Evolutionary conservation across 1,140 invertebrate species (phyloP).

Genomic region (Semibalanus balanoides): DNA sequence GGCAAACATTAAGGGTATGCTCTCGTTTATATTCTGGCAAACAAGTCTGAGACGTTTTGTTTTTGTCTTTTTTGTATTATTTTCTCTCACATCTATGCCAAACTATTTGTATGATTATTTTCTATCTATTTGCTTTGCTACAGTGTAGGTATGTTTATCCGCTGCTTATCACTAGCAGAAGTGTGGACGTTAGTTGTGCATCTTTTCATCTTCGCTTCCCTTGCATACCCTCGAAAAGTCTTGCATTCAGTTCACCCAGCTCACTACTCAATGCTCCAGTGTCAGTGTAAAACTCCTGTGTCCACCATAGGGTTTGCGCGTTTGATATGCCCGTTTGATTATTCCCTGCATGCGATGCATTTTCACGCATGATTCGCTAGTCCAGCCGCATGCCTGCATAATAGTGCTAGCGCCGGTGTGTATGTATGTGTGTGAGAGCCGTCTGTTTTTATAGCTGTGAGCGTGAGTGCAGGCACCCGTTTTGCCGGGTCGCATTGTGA

Average conservation of each 20-base stretch:
- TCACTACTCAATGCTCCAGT: not conserved
- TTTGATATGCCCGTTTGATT: not conserved
- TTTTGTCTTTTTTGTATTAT: too few relatives aligned
- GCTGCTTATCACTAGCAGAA: too few relatives aligned
- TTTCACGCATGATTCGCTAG: not conserved
- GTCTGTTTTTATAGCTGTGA: not conserved
- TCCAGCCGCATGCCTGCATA: not conserved
- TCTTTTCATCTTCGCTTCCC: not conserved
- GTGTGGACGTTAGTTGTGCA: not conserved
- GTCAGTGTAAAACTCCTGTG: too few relatives aligned
- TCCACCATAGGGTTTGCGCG: too few relatives aligned
- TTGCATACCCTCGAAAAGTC: not conserved
- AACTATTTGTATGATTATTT: too few relatives aligned
- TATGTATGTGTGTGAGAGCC: not conserved
- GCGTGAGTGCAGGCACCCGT: not conserved
- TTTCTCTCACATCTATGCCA: too few relatives aligned
- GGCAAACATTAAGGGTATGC: too few relatives aligned
- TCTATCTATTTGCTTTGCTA: too few relatives aligned
- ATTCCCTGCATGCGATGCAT: not conserved
- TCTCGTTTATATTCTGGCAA: too few relatives aligned
- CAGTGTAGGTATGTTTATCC: too few relatives aligned
- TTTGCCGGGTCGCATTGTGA: not conserved
- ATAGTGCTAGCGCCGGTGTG: not conserved
- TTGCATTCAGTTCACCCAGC: not conserved
- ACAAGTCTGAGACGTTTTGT: too few relatives aligned